Base-by-base conservation (phyloP, 2,888 invertebrate species). In the Andrena chrysosceles region DNA sequence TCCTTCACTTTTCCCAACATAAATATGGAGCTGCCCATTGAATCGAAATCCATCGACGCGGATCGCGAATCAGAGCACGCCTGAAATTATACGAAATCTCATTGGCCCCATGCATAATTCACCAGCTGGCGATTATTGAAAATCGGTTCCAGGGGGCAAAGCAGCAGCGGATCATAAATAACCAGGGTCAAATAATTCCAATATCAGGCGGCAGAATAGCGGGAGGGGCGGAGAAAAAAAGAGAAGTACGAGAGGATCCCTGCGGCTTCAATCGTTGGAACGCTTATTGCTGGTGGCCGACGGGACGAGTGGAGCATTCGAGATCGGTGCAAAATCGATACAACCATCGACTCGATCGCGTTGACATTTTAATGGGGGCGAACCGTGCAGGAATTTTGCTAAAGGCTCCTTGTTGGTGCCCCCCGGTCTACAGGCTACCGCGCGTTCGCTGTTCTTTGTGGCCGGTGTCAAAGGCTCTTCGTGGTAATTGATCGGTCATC, bases 401-500 rank as follows among this genome's bases (percentile, higher is more conserved):
- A 35, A 23, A 26, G 42, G 59, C 31, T 80, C 60, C 56, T 66
- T 66, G 72, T 52, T 35, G 3, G n/a, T 26, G 52, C 33, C 33
- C 0, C 54, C 56, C 8, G 20, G 29, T 62, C 49, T 16, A 54
- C 42, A n/a, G 13, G 64, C 2, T 33, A 16, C 23, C 23, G 33
- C 16, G 59, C 49, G 68, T 60, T 26, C 16, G 64, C 33, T 52
- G 73, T 86, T 86, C 84, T 81, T 87, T 77, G 81, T 78, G 70
- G 52, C 26, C 68, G 23, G 5, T 54, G 33, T 68, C 77, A 77
- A 71, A 87, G 82, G 73, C 76, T 68, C 67, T 54, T 72, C 76
- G 59, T 54, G 71, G 72, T 86, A 86, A 86, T 86, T 75, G 79
- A 86, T 87, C 74, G 85, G 42, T 66, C 86, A 69, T 79, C 82